These are phyloP conservation scores for Ditylenchus weischeri DNA, from an alignment of 2,888 invertebrate genomes.

Conservation along the genomic window DNA sequence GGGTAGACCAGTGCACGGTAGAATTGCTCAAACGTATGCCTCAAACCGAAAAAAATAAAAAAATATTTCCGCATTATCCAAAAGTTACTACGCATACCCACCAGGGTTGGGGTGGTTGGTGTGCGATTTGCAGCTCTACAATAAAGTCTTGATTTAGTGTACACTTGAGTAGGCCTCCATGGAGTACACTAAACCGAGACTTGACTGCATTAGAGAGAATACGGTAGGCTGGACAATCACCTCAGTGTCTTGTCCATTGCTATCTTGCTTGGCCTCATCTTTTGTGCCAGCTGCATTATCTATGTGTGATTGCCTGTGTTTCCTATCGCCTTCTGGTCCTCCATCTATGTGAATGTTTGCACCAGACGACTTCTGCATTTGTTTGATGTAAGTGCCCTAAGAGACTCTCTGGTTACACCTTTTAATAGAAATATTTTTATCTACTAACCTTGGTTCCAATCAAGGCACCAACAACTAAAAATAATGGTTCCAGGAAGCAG, in stretches of 20 bases:
- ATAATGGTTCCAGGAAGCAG: too few relatives aligned
- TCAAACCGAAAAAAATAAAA: too few relatives aligned
- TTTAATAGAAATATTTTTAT: background rate
- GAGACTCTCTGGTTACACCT: background rate
- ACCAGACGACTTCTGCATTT: background rate
- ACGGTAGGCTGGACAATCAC: background rate
- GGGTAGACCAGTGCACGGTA: too few relatives aligned
- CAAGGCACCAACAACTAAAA: constrained; percentile 84
- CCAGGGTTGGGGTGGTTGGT: too few relatives aligned
- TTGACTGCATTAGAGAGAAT: too few relatives aligned
- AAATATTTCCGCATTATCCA: too few relatives aligned
- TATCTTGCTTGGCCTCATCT: background rate
- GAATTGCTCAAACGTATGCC: too few relatives aligned
- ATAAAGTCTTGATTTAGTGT: too few relatives aligned
- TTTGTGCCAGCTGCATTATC: background rate
- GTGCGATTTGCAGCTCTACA: too few relatives aligned
- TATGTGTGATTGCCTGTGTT: background rate
- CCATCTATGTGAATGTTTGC: constrained; percentile 5
- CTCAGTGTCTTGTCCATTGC: background rate
- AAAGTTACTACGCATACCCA: too few relatives aligned
- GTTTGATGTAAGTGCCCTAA: constrained; percentile 6
- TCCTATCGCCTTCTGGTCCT: constrained; percentile 1
- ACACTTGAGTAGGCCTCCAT: too few relatives aligned
- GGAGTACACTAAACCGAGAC: too few relatives aligned
- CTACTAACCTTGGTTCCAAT: constrained; percentile 78